Base-by-base conservation (phyloP, 2,888 invertebrate genomes). In the Tenthredo amoena region DNA sequence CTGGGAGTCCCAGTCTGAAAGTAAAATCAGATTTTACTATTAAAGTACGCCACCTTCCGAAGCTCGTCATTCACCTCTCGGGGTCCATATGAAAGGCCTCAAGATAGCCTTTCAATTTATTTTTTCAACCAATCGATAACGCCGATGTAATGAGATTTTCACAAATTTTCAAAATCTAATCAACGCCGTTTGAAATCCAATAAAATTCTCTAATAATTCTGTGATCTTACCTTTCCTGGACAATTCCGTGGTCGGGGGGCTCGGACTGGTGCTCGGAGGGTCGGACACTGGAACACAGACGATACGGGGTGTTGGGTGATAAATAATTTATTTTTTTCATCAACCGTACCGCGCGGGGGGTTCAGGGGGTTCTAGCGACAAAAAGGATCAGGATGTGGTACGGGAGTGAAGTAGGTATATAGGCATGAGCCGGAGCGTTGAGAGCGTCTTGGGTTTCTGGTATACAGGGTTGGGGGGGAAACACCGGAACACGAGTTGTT, bases 251-350 rank as follows among this genome's bases (percentile, higher is more conserved):
- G 97, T 97, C 87, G 96, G 96, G 76, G 97, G 97, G 91, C 96
- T 96, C 86, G 97, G 96, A 88, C 96, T 96, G 83, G 97, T 97
- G 86, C 97, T 97, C 81, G 97, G 97, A 84, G 97, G 97, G 88
- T 96, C 95, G 55, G 97, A 97, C 90, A 96, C 97, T 97, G 94
- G 86, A 94, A 93, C 88, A 87, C 9, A 77, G 31, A 81, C 58
- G 50, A 77, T 47, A 55, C 31, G 74, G 43, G 74, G 21, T 68
- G 68, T 68, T 34, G 81, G 37, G 83, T 83, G 65, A 68, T 83
- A 85, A 88, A 90, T 86, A 90, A 90, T 87, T 91, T 90, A 90
- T 90, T 89, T 91, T 91, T 91, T 91, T 90, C 91, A 91, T 91
- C 91, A 91, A 89, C 91, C 86, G 90, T 91, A 88, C 87, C 85